Evolutionary conservation across 1,140 invertebrate species (phyloP), one percentile per base, ranked within the genome.

Genomic region (Samia ricini): DNA sequence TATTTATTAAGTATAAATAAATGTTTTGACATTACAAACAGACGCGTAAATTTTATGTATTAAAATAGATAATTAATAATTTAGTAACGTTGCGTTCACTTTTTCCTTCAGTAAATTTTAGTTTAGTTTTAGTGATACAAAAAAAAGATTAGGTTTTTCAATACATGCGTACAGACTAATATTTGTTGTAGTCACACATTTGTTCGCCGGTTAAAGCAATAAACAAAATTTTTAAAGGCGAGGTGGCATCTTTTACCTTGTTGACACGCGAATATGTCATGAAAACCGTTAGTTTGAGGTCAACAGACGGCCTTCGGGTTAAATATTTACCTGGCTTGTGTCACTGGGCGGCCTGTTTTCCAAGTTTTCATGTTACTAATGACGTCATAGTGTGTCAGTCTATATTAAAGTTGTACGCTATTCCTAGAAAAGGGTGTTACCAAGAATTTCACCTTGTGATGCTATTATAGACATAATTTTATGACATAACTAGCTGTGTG

Each of bases 231-330:
- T 42, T 42, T 15, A 42, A 42, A 42, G 33, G 33, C 12, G 33
- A 42, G 33, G 33, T 42, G 15, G 33, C 33, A 15, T 42, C 33
- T 42, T 42, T 42, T 42, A 42, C 33, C 0, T 42, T 42, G 33
- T 1, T 42, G 48, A 55, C 60, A 61, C 60, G 60, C 60, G 33
- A 61, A 61, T 61, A 61, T 29, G 52, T 36, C 60, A 61, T 61
- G 52, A 61, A 61, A 56, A 23, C 24, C 1, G 33, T 42, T 15
- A 15, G 18, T 55, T 42, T 8, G 22, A 21, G 29, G 60, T 42
- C 7, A 55, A 56, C 33, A 61, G 36, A 24, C 60, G 51, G 22
- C 60, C 60, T 56, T 61, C 60, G 33, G 33, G 12, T 42, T 42
- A 42, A 42, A 42, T 42, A 42, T 42, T 42, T 42, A 42, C 33